Base-by-base conservation (phyloP, 2,888 invertebrate species). In the Beris chalybata region DNA sequence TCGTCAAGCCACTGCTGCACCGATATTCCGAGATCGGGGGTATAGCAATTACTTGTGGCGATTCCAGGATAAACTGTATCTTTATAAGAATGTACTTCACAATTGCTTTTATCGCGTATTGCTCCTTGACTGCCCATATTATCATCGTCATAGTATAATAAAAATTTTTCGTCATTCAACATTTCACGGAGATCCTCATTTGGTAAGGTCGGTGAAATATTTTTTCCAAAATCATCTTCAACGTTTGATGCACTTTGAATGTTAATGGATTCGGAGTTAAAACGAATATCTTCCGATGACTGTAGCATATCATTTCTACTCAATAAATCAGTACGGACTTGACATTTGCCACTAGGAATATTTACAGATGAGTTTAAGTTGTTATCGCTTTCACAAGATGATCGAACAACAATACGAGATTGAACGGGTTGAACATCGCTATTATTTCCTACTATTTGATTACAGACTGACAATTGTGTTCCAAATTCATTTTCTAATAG, bases 311-410 rank as follows among this genome's bases (percentile, higher is more conserved):
- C n/a, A 31, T 61, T 50, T 29, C 4, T 31, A 32, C 44, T 54
- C 50, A 67, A 64, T 38, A 69, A 59, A 66, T 69, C 65, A 7
- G 67, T 58, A 30, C 65, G 65, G 30, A 69, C 67, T 43, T 67
- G 59, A 57, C 65, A 67, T n/a, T 61, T 65, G 13, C 53, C 53
- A 61, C 45, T 59, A 56, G 55, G 43, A 13, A 47, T 9, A 47
- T 66, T 45, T 48, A 47, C 53, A 32, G 64, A 43, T 44, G 63
- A 38, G 55, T 13, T 50, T 67, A 71, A 68, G 69, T 66, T 70
- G 68, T 71, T 70, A 66, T 68, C 66, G 59, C 66, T 70, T 70
- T 70, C 70, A 70, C 69, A 68, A 69, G 56, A 66, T 61, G 64
- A 12, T 11, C 45, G 4, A 11, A 54, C 32, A n/a, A n/a, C n/a